phyloP scores from a whole-genome alignment of 37 sponge, comb jelly and placozoan genomes.

The Axinella damicornis region DNA sequence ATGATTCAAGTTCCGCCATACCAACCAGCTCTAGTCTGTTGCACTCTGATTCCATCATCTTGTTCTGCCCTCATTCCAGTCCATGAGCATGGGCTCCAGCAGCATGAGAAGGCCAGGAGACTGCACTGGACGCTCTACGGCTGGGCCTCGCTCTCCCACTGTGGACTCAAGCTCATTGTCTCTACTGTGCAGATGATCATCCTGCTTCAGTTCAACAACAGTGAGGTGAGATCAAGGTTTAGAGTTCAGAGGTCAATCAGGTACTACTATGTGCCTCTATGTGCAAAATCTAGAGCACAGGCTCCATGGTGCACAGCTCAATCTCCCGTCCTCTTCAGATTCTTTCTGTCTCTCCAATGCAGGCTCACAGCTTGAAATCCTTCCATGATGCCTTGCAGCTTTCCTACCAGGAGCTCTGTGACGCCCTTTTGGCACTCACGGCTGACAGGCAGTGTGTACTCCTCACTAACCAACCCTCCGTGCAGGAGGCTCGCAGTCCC shows the following conservation, averaged over 20 bases:
- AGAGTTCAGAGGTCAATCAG: too few species aligned
- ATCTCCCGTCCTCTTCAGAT: too few species aligned
- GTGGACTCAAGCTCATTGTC: conserved; percentile 21
- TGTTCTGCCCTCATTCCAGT: not conserved
- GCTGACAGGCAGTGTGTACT: conserved; percentile 37
- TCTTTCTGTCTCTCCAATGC: not conserved
- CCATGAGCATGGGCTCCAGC: conserved; percentile 40
- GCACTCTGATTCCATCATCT: too few species aligned
- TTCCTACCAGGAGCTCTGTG: conserved; percentile 30
- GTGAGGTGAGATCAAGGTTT: conserved; percentile 34
- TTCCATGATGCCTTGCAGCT: conserved; percentile 32
- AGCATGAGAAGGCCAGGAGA: conserved; percentile 58
- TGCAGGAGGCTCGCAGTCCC: not conserved
- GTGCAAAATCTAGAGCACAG: too few species aligned
- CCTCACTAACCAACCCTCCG: conserved; percentile 8
- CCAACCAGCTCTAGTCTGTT: too few species aligned
- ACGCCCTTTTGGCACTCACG: conserved; percentile 49
- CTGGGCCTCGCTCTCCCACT: conserved; percentile 49
- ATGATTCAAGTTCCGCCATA: too few species aligned
- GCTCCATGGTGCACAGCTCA: too few species aligned
- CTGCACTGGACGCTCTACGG: conserved; percentile 81
- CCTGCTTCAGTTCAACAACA: conserved; percentile 66
- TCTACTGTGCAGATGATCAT: conserved; percentile 81
- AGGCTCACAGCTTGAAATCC: not conserved
- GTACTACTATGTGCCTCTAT: too few species aligned